Base-by-base conservation (phyloP, 2,113 vertebrate genomes). In the Hymenochirus boettgeri region DNA sequence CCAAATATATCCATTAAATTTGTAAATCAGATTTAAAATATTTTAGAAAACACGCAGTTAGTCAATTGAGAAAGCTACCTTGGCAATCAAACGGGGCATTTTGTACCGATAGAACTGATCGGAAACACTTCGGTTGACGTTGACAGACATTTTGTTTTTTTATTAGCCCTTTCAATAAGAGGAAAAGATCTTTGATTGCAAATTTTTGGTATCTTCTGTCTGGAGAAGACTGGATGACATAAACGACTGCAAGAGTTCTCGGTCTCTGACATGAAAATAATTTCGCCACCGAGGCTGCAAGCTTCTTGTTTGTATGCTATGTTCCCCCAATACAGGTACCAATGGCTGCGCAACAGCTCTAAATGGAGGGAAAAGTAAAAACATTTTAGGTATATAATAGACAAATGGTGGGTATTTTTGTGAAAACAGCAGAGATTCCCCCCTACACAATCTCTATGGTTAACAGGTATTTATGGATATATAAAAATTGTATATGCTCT, bases 101-200 rank as follows among this genome's bases (percentile, higher is more conserved):
- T 99, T 99, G 93, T 99, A 99, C 90, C 96, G 95, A 88, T 99
- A 98, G 91, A 99, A 99, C 92, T 99, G 96, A 91, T 99, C 96
- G 80, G 87, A 97, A 88, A 98, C 94, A 82, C 91, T 96, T 92
- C 96, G 95, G 91, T 98, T 99, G 92, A 99, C 93, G 77, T 98
- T 99, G 95, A 99, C 91, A 92, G 96, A 98, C 96, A 99, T 99
- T 91, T 90, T 96, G 92, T 86, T 90, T 92, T 91, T 88, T 82
- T 90, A 89, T 85, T 84, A 82, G 83, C 87, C 88, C 92, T 97
- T 94, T 96, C 92, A 93, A 93, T 93, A 93, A 92, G 88, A 88
- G 91, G 92, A 92, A 91, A 92, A 82, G 92, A 92, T 93, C 92
- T 92, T 93, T 90, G 91, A 93, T 92, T 88, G 90, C 91, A 94